Evolutionary conservation across 2,888 invertebrate genomes (phyloP), one percentile per base, ranked within the genome.

Genomic region (Tachina lurida): DNA sequence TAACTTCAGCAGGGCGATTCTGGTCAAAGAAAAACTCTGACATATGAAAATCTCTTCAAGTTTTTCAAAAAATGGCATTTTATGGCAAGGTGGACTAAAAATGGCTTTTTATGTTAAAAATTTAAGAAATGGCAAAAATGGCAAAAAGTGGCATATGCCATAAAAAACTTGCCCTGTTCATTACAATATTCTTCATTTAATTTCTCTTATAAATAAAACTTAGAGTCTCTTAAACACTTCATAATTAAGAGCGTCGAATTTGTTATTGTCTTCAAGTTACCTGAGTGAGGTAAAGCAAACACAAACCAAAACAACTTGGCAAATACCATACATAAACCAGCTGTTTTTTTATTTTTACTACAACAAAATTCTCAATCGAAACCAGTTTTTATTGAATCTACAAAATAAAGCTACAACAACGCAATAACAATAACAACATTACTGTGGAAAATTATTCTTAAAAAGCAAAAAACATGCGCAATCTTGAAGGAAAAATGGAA

Each of bases 381-480:
- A 83, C 85, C 67, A 75, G 82, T 86, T 86, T 63, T 19, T 71
- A 22, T 15, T 54, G 62, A 71, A 52, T 15, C 39, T 22, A 15
- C 43, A 56, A 49, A 60, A 73, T 41, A 67, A n/a, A 63, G 70
- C 49, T 49, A 49, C 10, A 67, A 68, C 17, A 76, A 54, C 43
- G 58, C 56, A 76, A 49, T 7, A 67, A 68, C 17, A 76, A 54
- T 31, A 65, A 71, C 56, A 76, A 62, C 13, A 49, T 56, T 2
- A 19, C 47, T 43, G 62, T 31, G 43, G 45, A 75, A 78, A 79
- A 85, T 63, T 75, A 81, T 85, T 81, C 84, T 67, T 70, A 39
- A 78, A 65, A 78, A 75, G 45, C 10, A 65, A 60, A 74, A 85
- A 60, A 71, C 85, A 86, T 86, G 85, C 85, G 85, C 85, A 83